A percentile compares a stretch with the other conserved stretches of the same genome.
phyloP scores from a whole-genome alignment of 2,888 invertebrate species.

The Dyspetes luteomarginatus region DNA sequence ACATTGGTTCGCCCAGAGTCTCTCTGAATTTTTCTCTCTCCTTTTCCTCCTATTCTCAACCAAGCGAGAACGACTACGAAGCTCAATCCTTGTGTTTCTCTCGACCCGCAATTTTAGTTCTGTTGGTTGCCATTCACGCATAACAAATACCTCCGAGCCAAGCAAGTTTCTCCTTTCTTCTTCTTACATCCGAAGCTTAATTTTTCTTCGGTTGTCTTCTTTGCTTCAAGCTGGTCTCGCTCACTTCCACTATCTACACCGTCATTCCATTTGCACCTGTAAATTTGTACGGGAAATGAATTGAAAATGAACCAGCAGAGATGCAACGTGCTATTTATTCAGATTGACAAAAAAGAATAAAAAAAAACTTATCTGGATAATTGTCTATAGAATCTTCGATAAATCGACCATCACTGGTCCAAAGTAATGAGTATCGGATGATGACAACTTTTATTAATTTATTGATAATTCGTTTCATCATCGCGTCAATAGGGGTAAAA shows the following conservation, averaged over 20 bases:
- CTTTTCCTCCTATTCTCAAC: conserved; percentile 48
- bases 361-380: background rate
- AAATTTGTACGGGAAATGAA: conserved; percentile 54
- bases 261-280: conserved; percentile 33
- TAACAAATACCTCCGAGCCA: conserved; percentile 75
- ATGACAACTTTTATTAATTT: too few species aligned
- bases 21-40: conserved; percentile 31
- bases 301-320: conserved; percentile 38
- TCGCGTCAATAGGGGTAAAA: too few species aligned
- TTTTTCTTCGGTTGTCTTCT: conserved; percentile 31
- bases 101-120: conserved; percentile 76
- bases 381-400: conserved; percentile 19
- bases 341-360: background rate
- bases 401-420: background rate
- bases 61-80: conserved; percentile 58
- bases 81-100: conserved; percentile 68
- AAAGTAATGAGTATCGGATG: background rate
- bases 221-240: conserved; percentile 3
- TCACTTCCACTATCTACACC: background rate
- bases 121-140: conserved; percentile 77
- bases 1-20: conserved; percentile 54
- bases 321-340: background rate
- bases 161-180: conserved; percentile 55
- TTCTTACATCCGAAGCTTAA: conserved; percentile 45
- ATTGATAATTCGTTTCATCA: too few species aligned